Conservation (phyloP, 2,797 vertebrate species). For the Rhincodon typus region DNA sequence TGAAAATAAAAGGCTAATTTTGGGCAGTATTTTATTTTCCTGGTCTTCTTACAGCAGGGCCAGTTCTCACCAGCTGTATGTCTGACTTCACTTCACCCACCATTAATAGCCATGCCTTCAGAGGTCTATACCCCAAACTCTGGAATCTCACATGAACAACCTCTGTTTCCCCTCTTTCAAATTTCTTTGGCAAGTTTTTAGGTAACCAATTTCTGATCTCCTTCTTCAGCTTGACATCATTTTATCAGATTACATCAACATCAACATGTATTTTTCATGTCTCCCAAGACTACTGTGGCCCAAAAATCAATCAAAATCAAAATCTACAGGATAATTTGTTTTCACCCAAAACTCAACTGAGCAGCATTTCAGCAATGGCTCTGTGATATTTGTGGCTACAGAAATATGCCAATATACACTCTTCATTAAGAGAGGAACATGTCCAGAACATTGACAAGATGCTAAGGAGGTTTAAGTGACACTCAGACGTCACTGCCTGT, state of each 20-base stretch:
- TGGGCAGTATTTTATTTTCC: neutral
- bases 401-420: neutral
- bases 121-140: neutral
- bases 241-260: neutral
- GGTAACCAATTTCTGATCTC: neutral
- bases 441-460: neutral
- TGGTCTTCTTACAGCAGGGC: neutral
- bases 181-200: neutral
- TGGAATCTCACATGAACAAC: neutral
- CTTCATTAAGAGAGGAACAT: neutral
- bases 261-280: neutral
- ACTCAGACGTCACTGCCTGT: neutral
- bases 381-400: neutral
- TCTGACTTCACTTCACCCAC: neutral
- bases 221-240: neutral
- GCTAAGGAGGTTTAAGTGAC: neutral
- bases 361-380: neutral
- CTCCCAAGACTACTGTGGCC: neutral
- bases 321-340: neutral
- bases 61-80: neutral
- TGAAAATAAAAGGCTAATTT: neutral
- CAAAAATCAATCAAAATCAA: neutral
- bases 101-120: neutral
- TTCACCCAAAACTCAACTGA: neutral
- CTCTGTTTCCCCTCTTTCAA: neutral